Base-by-base conservation (phyloP, 2,113 vertebrate species). In the Taxidea taxus region DNA sequence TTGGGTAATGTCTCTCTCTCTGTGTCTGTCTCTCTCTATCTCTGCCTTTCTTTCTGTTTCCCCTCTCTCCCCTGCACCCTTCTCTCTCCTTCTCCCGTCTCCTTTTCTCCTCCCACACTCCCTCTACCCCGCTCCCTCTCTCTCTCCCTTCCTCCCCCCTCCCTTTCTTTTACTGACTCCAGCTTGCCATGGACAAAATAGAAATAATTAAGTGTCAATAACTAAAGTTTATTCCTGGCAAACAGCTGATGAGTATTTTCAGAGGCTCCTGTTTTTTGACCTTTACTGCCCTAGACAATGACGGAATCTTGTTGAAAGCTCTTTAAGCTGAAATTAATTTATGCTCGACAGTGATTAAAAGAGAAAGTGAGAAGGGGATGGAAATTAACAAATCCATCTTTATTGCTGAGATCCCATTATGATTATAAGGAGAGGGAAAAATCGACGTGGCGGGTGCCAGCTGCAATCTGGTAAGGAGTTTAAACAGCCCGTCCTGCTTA, bases 321-420 rank as follows among this genome's bases (percentile, higher is more conserved):
- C 96, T 98, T 98, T 98, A 99, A 98, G 95, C 96, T 97, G 97
- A 98, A 98, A 98, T 98, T 99, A 99, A 99, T 99, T 98, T 99
- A 98, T 98, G 97, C 95, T 97, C 97, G 93, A 98, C 98, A 98
- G 98, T 98, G 98, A 99, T 99, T 99, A 99, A 99, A 98, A 98
- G 93, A 97, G 98, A 98, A 98, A 98, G 97, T 97, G 98, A 98
- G 98, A 98, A 96, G 98, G 70, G 97, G 98, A 98, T 98, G 97
- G 97, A 99, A 99, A 99, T 99, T 98, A 99, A 98, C 97, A 98
- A 99, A 99, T 99, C 97, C 97, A 98, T 99, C 99, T 98, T 98
- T 99, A 98, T 99, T 99, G 98, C 98, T 97, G 98, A 98, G 98
- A 98, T 99, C 97, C 98, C 98, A 99, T 98, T 98, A 99, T 98